Base-by-base conservation (phyloP, 2,888 invertebrate genomes). In the Corbicula japonica region DNA sequence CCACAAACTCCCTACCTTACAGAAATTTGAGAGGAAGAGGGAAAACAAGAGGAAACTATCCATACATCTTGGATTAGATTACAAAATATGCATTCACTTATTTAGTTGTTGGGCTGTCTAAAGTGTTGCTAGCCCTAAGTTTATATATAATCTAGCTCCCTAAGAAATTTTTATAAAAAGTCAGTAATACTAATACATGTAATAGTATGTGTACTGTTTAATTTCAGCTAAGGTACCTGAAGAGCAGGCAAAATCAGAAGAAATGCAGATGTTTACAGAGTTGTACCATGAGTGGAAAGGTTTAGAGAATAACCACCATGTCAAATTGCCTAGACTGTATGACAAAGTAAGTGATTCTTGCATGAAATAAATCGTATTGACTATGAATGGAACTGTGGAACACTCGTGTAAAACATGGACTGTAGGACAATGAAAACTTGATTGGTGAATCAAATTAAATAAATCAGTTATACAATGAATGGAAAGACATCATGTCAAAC, bases 221-320 rank as follows among this genome's bases (percentile, higher is more conserved):
- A 35, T 84, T 85, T 35, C 76, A 87, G 87, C 61, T 50, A 84
- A 86, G 54, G 82, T 80, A 32, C 71, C 79, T 46, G 69, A 74
- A 62, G 89, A 89, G 54, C 85, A 89, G 63, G 72, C 80, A 0
- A 86, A 87, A 52, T 87, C 87, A 28, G 90, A 91, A 69, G 92
- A 93, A 79, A 77, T 87, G 54, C 89, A 91, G 60, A 60, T 84
- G 35, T 92, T 93, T 72, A 88, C 87, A 44, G 83, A 90, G 56
- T 70, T 89, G 32, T 93, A 93, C 77, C 86, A 84, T 68, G 79
- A 91, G 58, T 91, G 91, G 90, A 92, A 92, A 76, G 91, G 91
- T 34, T 71, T 90, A 12, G 76, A 85, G 54, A 79, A 83, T 26
- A 80, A 86, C 44, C 90, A 88, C 74, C 61, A 52, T 56, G 41